phyloP scores from a whole-genome alignment of 2,888 invertebrate species.

The Drosophila kambysellisi region DNA sequence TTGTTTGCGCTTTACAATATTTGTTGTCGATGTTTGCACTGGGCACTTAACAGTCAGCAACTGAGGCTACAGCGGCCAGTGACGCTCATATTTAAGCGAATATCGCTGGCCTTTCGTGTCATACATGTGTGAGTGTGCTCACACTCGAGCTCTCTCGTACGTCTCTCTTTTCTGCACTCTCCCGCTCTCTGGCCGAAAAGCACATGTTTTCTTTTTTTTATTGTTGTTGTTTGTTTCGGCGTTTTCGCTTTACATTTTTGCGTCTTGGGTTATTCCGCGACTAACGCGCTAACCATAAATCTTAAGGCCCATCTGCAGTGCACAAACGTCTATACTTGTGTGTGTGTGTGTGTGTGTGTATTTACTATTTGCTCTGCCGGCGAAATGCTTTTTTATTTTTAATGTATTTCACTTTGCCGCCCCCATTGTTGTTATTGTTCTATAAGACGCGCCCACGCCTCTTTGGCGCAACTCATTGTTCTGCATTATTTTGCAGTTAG shows the following conservation, averaged over 20 bases:
- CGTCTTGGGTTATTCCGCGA: constrained; percentile 68
- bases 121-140: not conserved
- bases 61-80: constrained; percentile 60
- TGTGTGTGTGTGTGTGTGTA: constrained; percentile 8
- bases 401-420: constrained; percentile 10
- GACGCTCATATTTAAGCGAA: constrained; percentile 75
- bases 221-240: constrained; percentile 46
- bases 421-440: constrained; percentile 40
- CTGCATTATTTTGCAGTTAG: constrained; percentile 67
- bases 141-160: constrained; percentile 3
- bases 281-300: constrained; percentile 64
- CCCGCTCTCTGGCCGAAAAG: constrained; percentile 33
- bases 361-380: constrained; percentile 32
- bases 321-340: constrained; percentile 4
- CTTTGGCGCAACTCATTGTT: constrained; percentile 47
- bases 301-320: constrained; percentile 42
- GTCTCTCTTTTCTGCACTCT: not conserved
- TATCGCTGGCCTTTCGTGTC: constrained; percentile 12
- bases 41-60: constrained; percentile 66
- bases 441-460: constrained; percentile 27
- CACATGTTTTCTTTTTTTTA: constrained; percentile 71
- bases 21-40: constrained; percentile 48
- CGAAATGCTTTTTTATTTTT: constrained; percentile 61
- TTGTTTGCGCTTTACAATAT: not conserved
- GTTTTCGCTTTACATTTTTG: constrained; percentile 55